Evolutionary conservation across 35 echinoderm and acorn worm species (phyloP).

Genomic region (Nesometra sesokonis): DNA sequence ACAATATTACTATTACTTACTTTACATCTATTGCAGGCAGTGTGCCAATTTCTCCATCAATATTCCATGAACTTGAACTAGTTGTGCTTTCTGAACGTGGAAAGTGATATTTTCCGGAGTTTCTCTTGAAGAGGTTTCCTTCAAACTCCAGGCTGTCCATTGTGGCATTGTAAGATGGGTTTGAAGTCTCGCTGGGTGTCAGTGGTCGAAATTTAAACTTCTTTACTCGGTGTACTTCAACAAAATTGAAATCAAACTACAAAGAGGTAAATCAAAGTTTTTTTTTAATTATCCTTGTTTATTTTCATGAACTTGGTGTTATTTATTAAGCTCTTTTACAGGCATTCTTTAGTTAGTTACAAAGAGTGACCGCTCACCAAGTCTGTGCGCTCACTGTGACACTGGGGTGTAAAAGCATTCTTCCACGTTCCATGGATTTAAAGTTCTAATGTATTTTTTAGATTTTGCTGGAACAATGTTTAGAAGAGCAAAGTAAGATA

Average conservation of each 20-base stretch:
- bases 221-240: slow-evolving; percentile 76
- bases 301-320: no score
- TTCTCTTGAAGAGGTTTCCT: slow-evolving; percentile 9
- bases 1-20: slow-evolving; percentile 23
- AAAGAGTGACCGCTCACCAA: no score
- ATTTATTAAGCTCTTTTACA: no score
- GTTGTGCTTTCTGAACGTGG: slow-evolving; percentile 16
- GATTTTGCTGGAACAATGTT: no score
- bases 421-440: no score
- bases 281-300: background rate
- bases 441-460: no score
- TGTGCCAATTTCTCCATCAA: slow-evolving; percentile 74
- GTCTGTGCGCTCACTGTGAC: no score
- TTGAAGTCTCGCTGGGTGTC: background rate
- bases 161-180: background rate
- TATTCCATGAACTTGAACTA: slow-evolving; percentile 85
- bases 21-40: slow-evolving; percentile 74
- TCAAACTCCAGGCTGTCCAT: slow-evolving; percentile 1
- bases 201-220: slow-evolving; percentile 67
- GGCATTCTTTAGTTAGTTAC: no score
- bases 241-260: slow-evolving; percentile 80
- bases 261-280: background rate
- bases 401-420: no score
- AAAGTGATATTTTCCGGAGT: background rate
- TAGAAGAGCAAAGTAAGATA: no score